Percentiles rank a stretch among this genome's conserved stretches.
These are phyloP conservation scores for Homalodisca vitripennis DNA, from an alignment of 1,140 invertebrate genomes.

Conservation along the genomic window DNA sequence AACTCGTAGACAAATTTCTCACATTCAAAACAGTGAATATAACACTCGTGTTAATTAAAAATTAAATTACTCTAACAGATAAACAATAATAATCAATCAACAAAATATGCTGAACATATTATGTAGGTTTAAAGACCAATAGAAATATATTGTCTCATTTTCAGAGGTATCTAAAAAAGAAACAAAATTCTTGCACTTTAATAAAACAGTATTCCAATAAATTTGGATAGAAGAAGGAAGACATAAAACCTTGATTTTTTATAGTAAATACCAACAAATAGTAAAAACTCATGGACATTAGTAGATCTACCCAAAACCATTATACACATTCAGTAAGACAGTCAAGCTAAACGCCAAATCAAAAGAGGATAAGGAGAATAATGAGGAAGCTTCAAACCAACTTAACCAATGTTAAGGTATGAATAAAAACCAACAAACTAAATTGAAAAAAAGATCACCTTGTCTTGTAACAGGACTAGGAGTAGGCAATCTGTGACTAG, in stretches of 20 bases:
- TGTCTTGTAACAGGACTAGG: slow-evolving; percentile 43
- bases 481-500: slow-evolving; percentile 48
- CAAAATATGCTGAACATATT: no score
- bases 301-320: slow-evolving; percentile 11
- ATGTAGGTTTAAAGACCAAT: no score
- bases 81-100: no score
- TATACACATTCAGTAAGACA: slow-evolving; percentile 6
- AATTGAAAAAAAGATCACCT: slow-evolving; percentile 38
- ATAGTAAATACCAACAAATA: neutral
- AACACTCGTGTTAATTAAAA: no score
- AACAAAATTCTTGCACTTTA: neutral
- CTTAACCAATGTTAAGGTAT: slow-evolving; percentile 21
- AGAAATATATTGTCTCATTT: no score
- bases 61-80: no score
- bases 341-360: slow-evolving; percentile 13
- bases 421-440: slow-evolving; percentile 19
- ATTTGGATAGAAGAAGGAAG: neutral
- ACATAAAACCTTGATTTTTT: slow-evolving; percentile 5
- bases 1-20: no score
- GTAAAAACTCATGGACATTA: neutral
- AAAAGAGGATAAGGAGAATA: slow-evolving; percentile 14
- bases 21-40: no score
- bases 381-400: slow-evolving; percentile 22
- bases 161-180: neutral
- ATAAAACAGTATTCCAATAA: neutral